These are phyloP conservation scores for Aphelocoma californica DNA, from an alignment of 2,797 vertebrate species.

Conservation along the genomic window DNA sequence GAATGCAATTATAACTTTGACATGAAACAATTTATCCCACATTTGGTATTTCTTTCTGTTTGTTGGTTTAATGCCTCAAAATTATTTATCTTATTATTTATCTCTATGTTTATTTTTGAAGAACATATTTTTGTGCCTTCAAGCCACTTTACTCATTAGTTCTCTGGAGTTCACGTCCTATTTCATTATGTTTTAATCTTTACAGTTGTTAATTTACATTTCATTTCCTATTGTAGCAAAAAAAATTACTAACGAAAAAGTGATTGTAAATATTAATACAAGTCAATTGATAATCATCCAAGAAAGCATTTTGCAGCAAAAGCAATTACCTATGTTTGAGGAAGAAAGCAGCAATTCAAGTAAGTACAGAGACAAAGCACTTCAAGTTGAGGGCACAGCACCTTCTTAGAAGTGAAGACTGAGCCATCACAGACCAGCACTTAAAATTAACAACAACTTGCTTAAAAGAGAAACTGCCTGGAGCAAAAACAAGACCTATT, in stretches of 20 bases:
- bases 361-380: not conserved
- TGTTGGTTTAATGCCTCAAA: constrained; percentile 26
- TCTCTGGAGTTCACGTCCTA: constrained; percentile 61
- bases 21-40: constrained; percentile 22
- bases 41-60: not conserved
- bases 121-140: constrained; percentile 53
- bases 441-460: not conserved
- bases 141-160: constrained; percentile 73
- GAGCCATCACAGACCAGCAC: not conserved
- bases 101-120: constrained; percentile 62
- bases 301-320: not conserved
- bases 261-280: constrained; percentile 73
- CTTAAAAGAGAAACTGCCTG: not conserved
- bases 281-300: constrained; percentile 42
- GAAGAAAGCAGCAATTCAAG: not conserved
- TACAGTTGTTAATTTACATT: constrained; percentile 76
- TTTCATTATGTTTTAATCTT: constrained; percentile 76
- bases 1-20: constrained; percentile 34
- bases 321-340: not conserved
- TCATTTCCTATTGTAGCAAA: constrained; percentile 61
- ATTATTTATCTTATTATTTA: constrained; percentile 56
- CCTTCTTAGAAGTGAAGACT: not conserved
- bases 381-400: not conserved
- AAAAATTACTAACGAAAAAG: constrained; percentile 1
- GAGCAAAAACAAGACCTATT: not conserved